Conservation (phyloP, 1,140 invertebrate genomes). For the Gerris buenoi region DNA sequence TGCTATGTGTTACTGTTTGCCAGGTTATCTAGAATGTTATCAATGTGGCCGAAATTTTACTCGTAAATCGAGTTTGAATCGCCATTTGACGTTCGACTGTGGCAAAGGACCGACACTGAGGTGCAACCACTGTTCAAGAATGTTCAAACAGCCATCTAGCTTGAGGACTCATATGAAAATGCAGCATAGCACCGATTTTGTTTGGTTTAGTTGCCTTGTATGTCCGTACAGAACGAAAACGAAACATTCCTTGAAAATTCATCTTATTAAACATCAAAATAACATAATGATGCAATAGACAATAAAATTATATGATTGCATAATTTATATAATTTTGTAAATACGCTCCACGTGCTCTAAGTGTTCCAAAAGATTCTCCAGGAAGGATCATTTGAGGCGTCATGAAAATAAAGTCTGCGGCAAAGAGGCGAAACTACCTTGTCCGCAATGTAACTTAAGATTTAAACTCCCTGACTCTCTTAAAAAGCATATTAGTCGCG, state of each 20-base stretch:
- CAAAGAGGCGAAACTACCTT: constrained; percentile 18
- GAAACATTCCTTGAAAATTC: no score
- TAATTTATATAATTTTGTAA: no score
- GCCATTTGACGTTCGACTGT: constrained; percentile 37
- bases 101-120: constrained; percentile 33
- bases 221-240: not conserved
- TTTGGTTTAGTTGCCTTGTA: not conserved
- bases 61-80: constrained; percentile 28
- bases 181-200: not conserved
- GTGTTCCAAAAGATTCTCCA: not conserved
- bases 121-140: constrained; percentile 23
- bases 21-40: no score
- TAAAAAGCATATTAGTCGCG: not conserved
- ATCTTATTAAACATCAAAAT: no score
- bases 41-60: constrained; percentile 26
- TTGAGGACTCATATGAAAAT: not conserved
- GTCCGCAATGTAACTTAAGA: not conserved
- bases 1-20: no score
- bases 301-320: no score
- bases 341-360: no score
- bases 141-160: not conserved
- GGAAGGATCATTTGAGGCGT: not conserved
- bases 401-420: constrained; percentile 31
- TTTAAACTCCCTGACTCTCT: not conserved
- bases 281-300: no score